Percentiles rank a stretch among this genome's conserved stretches.
Conservation (phyloP, 2,113 vertebrate genomes). For the Chauna torquata region DNA sequence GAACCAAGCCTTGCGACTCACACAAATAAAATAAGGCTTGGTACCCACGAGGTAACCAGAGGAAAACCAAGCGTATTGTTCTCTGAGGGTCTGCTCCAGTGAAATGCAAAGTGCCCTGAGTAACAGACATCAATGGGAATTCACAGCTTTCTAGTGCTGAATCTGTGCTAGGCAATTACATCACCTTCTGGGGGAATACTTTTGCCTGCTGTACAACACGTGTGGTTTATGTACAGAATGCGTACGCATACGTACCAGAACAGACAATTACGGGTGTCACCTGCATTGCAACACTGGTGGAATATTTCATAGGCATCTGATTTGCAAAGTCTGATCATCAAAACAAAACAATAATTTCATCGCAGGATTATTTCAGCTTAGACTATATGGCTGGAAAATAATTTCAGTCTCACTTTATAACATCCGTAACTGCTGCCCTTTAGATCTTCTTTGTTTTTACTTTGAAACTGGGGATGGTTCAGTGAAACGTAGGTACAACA, state of each 20-base stretch:
- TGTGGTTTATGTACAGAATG: accelerated
- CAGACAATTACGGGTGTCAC: background rate
- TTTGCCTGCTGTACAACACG: background rate
- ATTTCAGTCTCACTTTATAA: background rate
- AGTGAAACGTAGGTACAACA: background rate
- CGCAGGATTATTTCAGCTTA: background rate
- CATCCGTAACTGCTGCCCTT: background rate
- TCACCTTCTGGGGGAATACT: background rate
- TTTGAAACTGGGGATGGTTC: background rate
- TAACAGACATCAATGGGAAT: background rate
- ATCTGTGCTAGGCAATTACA: background rate
- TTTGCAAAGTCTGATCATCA: background rate
- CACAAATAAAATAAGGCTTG: background rate
- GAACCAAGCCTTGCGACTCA: background rate
- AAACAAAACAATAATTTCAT: background rate
- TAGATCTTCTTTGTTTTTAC: background rate
- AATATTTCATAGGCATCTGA: background rate
- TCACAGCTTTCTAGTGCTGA: background rate
- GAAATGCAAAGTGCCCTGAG: background rate
- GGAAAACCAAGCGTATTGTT: background rate
- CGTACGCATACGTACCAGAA: accelerated
- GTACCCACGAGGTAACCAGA: background rate
- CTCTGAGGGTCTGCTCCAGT: background rate
- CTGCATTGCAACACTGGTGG: background rate
- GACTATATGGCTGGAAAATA: background rate